Base-by-base conservation (phyloP, 1,140 invertebrate genomes). In the Holcopasites calliopsidis region DNA sequence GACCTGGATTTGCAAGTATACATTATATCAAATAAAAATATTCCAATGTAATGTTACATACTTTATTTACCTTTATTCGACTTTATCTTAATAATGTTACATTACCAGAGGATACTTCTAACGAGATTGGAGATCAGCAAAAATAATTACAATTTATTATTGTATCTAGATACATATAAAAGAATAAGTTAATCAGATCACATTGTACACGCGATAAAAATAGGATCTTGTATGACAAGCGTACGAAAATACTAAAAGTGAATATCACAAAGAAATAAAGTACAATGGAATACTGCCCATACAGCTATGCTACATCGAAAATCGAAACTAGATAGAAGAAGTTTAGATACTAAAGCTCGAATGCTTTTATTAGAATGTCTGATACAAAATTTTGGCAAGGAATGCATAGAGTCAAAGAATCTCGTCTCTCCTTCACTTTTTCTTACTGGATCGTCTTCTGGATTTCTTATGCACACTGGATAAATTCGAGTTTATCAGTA, bases 381-480 rank as follows among this genome's bases (percentile, higher is more conserved):
- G 44, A 76, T 79, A 79, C 57, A 77, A 50, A 75, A 72, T 57
- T 66, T 80, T 44, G n/a, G 13, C 16, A 58, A 54, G 65, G 62
- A 75, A 78, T 73, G 76, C 62, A 35, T n/a, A 28, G 54, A 66
- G 44, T 70, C 11, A 40, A 28, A 31, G 26, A 33, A 62, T 83
- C 44, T 10, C 28, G 5, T 69, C 35, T 76, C 64, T 57, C 50
- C 44, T 50, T 79, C 64, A 84, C 54, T 76, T 73, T 79, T 72
- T 78, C 76, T 66, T 83, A 58, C 40, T 35, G 21, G 72, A 47
- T 31, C 42, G 76, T 23, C 72, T 65, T 70, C 52, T 58, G 49
- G 58, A 73, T 49, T 72, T 85, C 70, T 77, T 82, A 82, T 58
- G 66, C 77, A 57, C 80, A 40, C 58, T 80, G 42, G 55, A 50